These are phyloP conservation scores for Loriculus beryllinus DNA, from an alignment of 2,797 vertebrate genomes.

Conservation along the genomic window DNA sequence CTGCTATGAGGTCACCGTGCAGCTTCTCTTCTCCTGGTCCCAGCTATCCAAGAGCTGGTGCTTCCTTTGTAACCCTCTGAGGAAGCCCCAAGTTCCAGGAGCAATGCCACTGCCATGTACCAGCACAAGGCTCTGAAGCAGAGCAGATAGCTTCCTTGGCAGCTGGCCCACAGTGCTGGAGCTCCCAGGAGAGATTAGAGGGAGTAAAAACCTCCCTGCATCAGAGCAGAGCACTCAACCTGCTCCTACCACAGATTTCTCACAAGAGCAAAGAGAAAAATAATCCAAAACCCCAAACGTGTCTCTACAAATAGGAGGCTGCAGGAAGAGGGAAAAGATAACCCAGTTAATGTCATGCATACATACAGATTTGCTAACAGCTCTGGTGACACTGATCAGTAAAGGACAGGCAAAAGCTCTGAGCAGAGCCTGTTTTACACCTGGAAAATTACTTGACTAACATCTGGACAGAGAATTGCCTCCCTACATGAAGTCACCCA, in stretches of 20 bases:
- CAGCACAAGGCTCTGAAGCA: constrained; percentile 28
- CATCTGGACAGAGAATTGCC: neutral
- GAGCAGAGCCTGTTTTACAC: neutral
- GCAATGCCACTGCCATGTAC: neutral
- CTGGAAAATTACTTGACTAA: neutral
- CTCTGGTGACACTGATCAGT: neutral
- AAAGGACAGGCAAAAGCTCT: neutral
- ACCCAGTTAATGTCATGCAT: neutral
- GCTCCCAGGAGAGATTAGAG: constrained; percentile 36
- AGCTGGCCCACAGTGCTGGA: neutral
- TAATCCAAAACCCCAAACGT: neutral
- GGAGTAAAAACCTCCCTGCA: constrained; percentile 7
- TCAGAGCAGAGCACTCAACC: constrained; percentile 12
- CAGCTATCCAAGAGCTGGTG: neutral
- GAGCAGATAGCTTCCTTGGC: constrained; percentile 50
- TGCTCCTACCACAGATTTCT: constrained; percentile 42
- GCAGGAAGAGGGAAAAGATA: neutral
- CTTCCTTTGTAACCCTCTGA: neutral
- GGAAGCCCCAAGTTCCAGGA: neutral
- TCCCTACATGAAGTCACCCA: neutral
- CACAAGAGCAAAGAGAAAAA: neutral
- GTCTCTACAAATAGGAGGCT: constrained; percentile 1
- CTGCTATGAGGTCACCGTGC: neutral
- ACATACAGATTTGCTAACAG: neutral
- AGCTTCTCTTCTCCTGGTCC: neutral